phyloP scores from a whole-genome alignment of 2,797 vertebrate genomes.

The Neosalanx taihuensis region DNA sequence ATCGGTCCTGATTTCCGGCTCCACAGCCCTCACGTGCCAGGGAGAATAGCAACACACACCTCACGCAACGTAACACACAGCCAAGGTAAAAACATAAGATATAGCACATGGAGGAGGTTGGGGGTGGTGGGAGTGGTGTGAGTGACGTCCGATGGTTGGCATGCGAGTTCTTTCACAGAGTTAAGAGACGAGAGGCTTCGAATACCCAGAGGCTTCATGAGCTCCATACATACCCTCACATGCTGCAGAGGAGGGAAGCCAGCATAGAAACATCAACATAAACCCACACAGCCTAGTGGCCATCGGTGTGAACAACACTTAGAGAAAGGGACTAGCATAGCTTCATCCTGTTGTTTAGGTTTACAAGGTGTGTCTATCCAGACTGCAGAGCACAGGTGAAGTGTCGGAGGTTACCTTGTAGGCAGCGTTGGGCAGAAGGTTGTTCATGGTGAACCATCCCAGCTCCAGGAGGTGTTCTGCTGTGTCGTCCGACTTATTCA shows the following conservation, averaged over 20 bases:
- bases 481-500: slow-evolving; percentile 98
- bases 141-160: slow-evolving; percentile 17
- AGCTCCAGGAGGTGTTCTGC: slow-evolving; percentile 96
- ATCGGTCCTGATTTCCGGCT: not conserved
- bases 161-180: slow-evolving; percentile 45
- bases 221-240: slow-evolving; percentile 75
- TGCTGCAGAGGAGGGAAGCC: slow-evolving; percentile 74
- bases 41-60: not conserved
- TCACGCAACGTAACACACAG: not conserved
- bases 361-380: too few relatives aligned
- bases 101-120: slow-evolving; percentile 8
- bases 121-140: not conserved
- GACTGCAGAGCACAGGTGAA: too few relatives aligned
- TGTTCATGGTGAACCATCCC: slow-evolving; percentile 99
- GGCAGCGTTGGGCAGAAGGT: slow-evolving; percentile 91
- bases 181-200: slow-evolving; percentile 45
- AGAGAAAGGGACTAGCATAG: not conserved
- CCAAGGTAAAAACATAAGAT: slow-evolving; percentile 8
- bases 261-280: slow-evolving; percentile 50
- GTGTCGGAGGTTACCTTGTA: slow-evolving; percentile 83
- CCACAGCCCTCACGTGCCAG: not conserved
- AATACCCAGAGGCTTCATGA: slow-evolving; percentile 38
- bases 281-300: slow-evolving; percentile 8
- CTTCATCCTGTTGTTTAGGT: too few relatives aligned
- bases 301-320: not conserved